A percentile compares a stretch with the other conserved stretches of the same genome.
Conservation (phyloP, 2,113 vertebrate genomes). For the Ammodytes marinus region DNA sequence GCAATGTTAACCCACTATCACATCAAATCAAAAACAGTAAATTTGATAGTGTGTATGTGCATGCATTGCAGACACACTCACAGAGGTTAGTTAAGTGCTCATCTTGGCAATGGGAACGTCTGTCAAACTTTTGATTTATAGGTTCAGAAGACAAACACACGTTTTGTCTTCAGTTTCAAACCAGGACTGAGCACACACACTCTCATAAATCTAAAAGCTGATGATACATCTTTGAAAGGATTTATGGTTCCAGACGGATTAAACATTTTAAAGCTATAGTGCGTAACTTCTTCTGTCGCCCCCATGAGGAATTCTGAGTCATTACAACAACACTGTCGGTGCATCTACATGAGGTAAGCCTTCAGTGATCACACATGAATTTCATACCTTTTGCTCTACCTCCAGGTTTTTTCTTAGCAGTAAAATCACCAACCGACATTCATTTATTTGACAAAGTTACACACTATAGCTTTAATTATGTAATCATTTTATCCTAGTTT, state of each 20-base stretch:
- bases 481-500: not conserved
- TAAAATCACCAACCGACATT: too few relatives aligned
- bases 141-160: not conserved
- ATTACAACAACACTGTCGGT: too few relatives aligned
- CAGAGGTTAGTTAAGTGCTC: not conserved
- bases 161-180: not conserved
- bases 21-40: not conserved
- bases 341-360: too few relatives aligned
- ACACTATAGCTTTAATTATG: not conserved
- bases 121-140: not conserved
- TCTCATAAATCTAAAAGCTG: not conserved
- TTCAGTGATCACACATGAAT: too few relatives aligned
- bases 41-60: not conserved
- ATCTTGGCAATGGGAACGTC: not conserved
- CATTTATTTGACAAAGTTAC: too few relatives aligned
- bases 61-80: constrained; percentile 1
- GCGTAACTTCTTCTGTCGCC: too few relatives aligned
- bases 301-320: too few relatives aligned
- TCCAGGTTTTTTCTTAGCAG: too few relatives aligned
- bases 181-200: not conserved
- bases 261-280: not conserved
- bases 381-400: too few relatives aligned
- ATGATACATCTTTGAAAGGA: not conserved
- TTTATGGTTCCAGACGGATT: not conserved
- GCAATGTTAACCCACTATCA: not conserved